Evolutionary conservation across 2,797 vertebrate genomes (phyloP).

Genomic region (Ceyx erithaca): DNA sequence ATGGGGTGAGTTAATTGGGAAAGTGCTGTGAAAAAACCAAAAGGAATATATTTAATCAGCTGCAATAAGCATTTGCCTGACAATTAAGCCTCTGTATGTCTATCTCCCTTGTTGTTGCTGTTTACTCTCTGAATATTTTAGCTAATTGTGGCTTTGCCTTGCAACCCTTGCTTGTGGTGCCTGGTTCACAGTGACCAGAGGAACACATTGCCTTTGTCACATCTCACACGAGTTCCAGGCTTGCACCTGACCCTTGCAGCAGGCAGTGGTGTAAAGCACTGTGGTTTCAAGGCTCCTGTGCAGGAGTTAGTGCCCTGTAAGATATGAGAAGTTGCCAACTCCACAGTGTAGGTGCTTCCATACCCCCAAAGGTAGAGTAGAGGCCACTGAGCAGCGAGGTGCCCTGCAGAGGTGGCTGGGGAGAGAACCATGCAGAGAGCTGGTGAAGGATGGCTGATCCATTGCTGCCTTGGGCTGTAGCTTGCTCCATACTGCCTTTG

Average conservation of each 20-base stretch:
- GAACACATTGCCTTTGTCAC: not conserved
- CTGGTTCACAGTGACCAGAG: not conserved
- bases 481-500: not conserved
- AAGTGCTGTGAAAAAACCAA: constrained; percentile 33
- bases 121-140: constrained; percentile 47
- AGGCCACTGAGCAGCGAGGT: not conserved
- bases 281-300: not conserved
- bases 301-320: constrained; percentile 32
- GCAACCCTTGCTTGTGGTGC: constrained; percentile 30
- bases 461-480: not conserved
- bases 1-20: constrained; percentile 58
- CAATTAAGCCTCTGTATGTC: not conserved
- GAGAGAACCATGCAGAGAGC: not conserved
- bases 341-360: not conserved
- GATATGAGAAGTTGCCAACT: not conserved
- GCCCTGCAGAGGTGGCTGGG: not conserved
- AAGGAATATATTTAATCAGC: constrained; percentile 9
- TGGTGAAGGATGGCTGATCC: constrained; percentile 11
- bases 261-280: not conserved
- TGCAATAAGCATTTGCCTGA: constrained; percentile 26
- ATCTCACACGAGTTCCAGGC: not conserved
- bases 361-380: not conserved
- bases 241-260: not conserved
- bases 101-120: constrained; percentile 2
- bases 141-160: constrained; percentile 34